phyloP scores from a whole-genome alignment of 1,140 invertebrate species.

The Drosophila sulfurigaster region DNA sequence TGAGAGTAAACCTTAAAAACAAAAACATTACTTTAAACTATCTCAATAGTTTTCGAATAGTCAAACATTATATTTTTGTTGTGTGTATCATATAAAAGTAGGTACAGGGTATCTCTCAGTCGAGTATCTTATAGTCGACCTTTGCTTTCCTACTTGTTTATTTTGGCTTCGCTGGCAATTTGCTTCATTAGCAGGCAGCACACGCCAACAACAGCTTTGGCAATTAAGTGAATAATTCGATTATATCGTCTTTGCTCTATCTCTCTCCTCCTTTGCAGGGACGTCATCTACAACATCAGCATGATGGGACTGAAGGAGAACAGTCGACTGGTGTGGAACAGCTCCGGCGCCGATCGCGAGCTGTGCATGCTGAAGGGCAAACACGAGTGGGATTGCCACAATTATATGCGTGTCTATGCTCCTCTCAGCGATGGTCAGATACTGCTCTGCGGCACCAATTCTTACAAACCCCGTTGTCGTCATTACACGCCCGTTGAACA shows the following conservation, averaged over 20 bases:
- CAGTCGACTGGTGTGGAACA: conserved; percentile 92
- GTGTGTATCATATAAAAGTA: too few relatives aligned
- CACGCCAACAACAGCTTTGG: conserved; percentile 59
- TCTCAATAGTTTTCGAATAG: too few relatives aligned
- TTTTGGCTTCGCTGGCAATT: conserved; percentile 41
- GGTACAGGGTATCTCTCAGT: too few relatives aligned
- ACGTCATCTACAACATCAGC: conserved; percentile 93
- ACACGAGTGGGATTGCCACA: conserved; percentile 95
- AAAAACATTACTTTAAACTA: too few relatives aligned
- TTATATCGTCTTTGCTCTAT: conserved; percentile 45
- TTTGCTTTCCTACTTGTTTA: conserved; percentile 5
- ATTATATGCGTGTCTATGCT: conserved; percentile 95
- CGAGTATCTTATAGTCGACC: too few relatives aligned
- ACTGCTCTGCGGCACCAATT: conserved; percentile 98
- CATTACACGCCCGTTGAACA: conserved; percentile 72
- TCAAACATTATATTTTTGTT: too few relatives aligned
- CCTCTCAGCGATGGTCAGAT: conserved; percentile 89
- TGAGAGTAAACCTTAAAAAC: too few relatives aligned
- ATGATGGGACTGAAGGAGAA: conserved; percentile 89
- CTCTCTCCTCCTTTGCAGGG: conserved; percentile 84
- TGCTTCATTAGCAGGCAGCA: conserved; percentile 55
- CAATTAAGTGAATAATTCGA: conserved; percentile 85
- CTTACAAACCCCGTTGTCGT: conserved; percentile 97
- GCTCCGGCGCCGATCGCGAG: conserved; percentile 92
- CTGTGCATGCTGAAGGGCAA: conserved; percentile 95